Conservation (phyloP, 2,797 vertebrate species). For the Coluber constrictor region DNA sequence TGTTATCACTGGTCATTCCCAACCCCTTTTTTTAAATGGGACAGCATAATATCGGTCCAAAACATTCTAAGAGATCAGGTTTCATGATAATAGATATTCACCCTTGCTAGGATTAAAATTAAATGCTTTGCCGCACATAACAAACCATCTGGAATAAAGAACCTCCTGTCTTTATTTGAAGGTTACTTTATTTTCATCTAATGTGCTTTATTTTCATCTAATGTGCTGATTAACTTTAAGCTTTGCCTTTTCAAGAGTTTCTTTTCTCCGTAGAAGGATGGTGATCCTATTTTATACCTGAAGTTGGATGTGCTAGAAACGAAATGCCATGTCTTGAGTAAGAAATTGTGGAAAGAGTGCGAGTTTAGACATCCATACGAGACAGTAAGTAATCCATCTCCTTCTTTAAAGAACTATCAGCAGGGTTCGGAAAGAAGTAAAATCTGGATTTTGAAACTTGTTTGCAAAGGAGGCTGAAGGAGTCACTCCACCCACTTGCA, state of each 20-base stretch:
- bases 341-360: constrained; percentile 55
- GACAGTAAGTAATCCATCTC: constrained; percentile 55
- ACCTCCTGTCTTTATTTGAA: background rate
- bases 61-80: background rate
- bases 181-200: background rate
- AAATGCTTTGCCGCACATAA: background rate
- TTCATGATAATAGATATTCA: background rate
- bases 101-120: background rate
- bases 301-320: constrained; percentile 69
- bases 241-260: background rate
- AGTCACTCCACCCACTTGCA: background rate
- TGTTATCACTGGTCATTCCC: too few species aligned
- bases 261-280: constrained; percentile 41
- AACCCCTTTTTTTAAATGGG: too few species aligned
- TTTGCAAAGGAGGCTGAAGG: background rate
- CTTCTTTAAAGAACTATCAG: constrained; percentile 1
- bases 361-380: fast-evolving
- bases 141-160: background rate
- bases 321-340: constrained; percentile 65
- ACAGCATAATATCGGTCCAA: background rate
- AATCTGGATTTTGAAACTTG: background rate
- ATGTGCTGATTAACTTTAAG: background rate
- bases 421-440: background rate
- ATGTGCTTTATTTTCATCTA: background rate
- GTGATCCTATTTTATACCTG: constrained; percentile 64